Percentiles rank a stretch among this genome's conserved stretches.
Evolutionary conservation across 1,140 invertebrate species (phyloP).

Genomic region (Atta cephalotes): DNA sequence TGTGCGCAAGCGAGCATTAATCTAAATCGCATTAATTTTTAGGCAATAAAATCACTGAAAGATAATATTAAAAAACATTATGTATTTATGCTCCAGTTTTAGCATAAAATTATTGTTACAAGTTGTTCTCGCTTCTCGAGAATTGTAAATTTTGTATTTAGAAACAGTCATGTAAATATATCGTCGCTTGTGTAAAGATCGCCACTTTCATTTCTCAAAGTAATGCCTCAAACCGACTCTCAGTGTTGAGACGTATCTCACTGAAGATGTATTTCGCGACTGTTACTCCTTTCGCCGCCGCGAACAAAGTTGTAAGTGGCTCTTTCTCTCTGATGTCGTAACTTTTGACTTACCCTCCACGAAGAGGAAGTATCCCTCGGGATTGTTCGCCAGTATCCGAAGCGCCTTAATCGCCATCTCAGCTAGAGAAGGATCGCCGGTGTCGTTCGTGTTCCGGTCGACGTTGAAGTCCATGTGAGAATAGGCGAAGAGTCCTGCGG

Average conservation of each 20-base stretch:
- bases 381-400: slow-evolving; percentile 91
- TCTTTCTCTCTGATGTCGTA: slow-evolving; percentile 24
- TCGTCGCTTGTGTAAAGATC: not conserved
- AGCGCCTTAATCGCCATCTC: slow-evolving; percentile 95
- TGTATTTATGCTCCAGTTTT: not conserved
- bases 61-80: not conserved
- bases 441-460: slow-evolving; percentile 88
- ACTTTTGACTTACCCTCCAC: slow-evolving; percentile 91
- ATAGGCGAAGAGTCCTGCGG: slow-evolving; percentile 87
- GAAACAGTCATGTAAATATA: not conserved
- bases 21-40: not conserved
- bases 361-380: slow-evolving; percentile 94
- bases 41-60: not conserved
- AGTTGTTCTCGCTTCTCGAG: not conserved
- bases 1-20: not conserved
- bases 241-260: slow-evolving; percentile 2
- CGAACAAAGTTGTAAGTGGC: slow-evolving; percentile 53
- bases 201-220: not conserved
- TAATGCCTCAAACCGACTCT: slow-evolving; percentile 23
- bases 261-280: slow-evolving; percentile 36
- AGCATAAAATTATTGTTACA: not conserved
- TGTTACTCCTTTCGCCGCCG: slow-evolving; percentile 6
- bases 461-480: slow-evolving; percentile 88
- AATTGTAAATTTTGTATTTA: not conserved
- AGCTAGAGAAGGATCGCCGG: slow-evolving; percentile 91